Conservation (phyloP, 2,888 invertebrate genomes). For the Synanthedon myopaeformis region DNA sequence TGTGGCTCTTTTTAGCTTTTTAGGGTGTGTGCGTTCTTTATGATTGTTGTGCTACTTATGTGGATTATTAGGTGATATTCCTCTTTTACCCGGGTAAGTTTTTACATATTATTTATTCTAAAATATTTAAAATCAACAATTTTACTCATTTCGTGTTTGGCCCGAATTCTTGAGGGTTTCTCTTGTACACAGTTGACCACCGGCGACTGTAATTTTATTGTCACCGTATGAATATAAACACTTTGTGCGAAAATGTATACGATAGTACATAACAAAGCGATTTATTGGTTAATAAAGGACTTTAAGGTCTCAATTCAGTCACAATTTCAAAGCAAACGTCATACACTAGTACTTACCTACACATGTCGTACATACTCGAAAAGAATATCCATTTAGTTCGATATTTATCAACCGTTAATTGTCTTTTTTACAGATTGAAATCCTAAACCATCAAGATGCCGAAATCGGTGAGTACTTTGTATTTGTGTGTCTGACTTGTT, state of each 20-base stretch:
- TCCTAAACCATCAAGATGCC: slow-evolving; percentile 71
- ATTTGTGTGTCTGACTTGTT: neutral
- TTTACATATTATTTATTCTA: neutral
- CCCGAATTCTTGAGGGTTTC: slow-evolving; percentile 21
- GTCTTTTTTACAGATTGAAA: slow-evolving; percentile 59
- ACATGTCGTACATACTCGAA: neutral
- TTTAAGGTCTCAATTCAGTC: slow-evolving; percentile 20
- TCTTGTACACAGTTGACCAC: slow-evolving; percentile 29
- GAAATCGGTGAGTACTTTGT: slow-evolving; percentile 71
- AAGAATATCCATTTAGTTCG: neutral
- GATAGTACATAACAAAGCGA: slow-evolving; percentile 13
- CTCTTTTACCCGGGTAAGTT: slow-evolving; percentile 60
- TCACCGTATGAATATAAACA: slow-evolving; percentile 25
- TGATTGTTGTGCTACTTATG: slow-evolving; percentile 71
- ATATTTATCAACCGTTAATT: slow-evolving; percentile 28
- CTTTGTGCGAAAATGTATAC: slow-evolving; percentile 31
- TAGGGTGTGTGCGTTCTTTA: slow-evolving; percentile 70
- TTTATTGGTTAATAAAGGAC: slow-evolving; percentile 12
- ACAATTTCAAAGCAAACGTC: slow-evolving; percentile 32
- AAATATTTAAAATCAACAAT: neutral
- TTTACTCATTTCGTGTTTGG: slow-evolving; percentile 13
- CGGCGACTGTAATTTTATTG: slow-evolving; percentile 49
- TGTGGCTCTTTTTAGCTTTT: slow-evolving; percentile 59
- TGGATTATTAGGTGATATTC: slow-evolving; percentile 69
- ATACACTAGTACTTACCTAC: slow-evolving; percentile 15